Evolutionary conservation across 2,797 vertebrate species (phyloP).

Genomic region (Melanitta fusca): DNA sequence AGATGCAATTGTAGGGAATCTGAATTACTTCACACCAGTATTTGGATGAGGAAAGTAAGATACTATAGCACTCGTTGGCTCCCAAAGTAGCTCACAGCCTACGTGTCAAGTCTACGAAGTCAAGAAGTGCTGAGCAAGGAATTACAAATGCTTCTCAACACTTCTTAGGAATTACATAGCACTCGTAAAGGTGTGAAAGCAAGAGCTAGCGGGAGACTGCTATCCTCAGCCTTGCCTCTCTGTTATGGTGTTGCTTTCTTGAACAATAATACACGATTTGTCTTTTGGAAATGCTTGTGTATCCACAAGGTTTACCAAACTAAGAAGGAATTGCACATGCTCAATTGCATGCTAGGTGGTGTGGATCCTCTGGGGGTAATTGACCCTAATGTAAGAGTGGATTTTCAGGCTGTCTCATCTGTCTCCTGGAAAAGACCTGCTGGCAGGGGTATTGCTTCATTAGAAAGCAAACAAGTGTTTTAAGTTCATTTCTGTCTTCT

Average conservation of each 20-base stretch:
- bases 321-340: not conserved
- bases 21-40: not conserved
- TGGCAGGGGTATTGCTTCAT: not conserved
- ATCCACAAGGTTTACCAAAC: not conserved
- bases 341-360: not conserved
- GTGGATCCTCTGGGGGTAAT: not conserved
- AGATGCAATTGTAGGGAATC: not conserved
- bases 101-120: not conserved
- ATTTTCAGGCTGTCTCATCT: not conserved
- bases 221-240: not conserved
- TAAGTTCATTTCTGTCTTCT: not conserved
- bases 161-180: not conserved
- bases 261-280: accelerated
- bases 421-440: not conserved
- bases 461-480: not conserved
- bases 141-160: not conserved
- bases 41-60: not conserved
- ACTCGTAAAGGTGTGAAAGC: not conserved
- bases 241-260: not conserved
- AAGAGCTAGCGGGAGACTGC: not conserved
- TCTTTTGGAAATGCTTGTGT: not conserved
- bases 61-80: not conserved
- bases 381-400: not conserved
- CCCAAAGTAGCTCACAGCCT: accelerated
- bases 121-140: not conserved